A percentile compares a stretch with the other conserved stretches of the same genome.
Conservation (phyloP, 2,888 invertebrate genomes). For the Drosophila mimetica region DNA sequence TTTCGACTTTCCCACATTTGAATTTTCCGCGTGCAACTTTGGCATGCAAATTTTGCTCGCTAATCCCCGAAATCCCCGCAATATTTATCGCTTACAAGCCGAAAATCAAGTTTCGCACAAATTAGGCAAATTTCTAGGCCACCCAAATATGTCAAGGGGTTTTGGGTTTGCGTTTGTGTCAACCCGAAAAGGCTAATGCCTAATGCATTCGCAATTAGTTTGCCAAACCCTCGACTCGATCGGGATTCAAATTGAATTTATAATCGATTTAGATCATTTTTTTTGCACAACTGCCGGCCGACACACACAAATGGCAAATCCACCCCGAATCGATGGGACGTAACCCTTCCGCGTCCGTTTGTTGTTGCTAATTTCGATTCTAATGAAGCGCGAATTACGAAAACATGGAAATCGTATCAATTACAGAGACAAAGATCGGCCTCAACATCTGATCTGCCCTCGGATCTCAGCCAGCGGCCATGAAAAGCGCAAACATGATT, state of each 20-base stretch:
- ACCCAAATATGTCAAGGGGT: conserved; percentile 62
- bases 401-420: conserved; percentile 66
- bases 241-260: conserved; percentile 66
- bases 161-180: conserved; percentile 19
- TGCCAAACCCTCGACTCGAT: conserved; percentile 51
- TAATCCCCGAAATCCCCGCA: conserved; percentile 57
- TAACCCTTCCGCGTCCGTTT: conserved; percentile 49
- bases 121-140: conserved; percentile 64
- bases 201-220: conserved; percentile 80
- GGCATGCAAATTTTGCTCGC: conserved; percentile 43
- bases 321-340: conserved; percentile 17
- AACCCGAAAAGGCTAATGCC: conserved; percentile 47
- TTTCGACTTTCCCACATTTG: conserved; percentile 42
- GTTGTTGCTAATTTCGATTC: conserved; percentile 74
- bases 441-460: conserved; percentile 5
- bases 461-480: conserved; percentile 29
- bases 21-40: background rate
- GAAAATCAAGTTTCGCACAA: conserved; percentile 72
- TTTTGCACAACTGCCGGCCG: conserved; percentile 52
- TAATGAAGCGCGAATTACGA: conserved; percentile 73
- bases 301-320: conserved; percentile 27
- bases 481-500: conserved; percentile 36
- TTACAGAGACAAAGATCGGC: conserved; percentile 56
- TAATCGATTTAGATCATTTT: conserved; percentile 79
- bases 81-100: conserved; percentile 71